Evolutionary conservation across 2,888 invertebrate genomes (phyloP).

Genomic region (Orchesella flavescens): DNA sequence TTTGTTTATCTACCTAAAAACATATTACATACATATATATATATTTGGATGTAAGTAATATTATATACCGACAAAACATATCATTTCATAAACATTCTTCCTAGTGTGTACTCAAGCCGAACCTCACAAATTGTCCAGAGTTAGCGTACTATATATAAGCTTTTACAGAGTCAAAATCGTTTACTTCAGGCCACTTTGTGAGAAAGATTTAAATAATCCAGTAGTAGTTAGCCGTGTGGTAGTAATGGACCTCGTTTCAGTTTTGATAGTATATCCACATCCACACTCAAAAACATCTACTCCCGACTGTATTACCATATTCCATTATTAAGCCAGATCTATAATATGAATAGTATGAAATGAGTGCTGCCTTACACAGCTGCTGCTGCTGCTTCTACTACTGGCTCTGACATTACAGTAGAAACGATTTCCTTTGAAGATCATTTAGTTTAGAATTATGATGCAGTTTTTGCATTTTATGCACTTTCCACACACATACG

Average conservation of each 20-base stretch:
- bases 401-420: constrained; percentile 39
- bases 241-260: not conserved
- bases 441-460: constrained; percentile 31
- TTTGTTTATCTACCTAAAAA: not conserved
- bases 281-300: too few relatives aligned
- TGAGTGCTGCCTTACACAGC: not conserved
- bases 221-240: not conserved
- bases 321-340: not conserved
- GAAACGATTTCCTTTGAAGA: constrained; percentile 8
- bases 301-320: constrained; percentile 7
- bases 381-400: not conserved
- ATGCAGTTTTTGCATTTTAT: constrained; percentile 45
- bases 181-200: constrained; percentile 25
- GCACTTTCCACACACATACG: constrained; percentile 1
- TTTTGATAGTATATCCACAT: not conserved
- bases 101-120: not conserved
- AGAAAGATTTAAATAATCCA: constrained; percentile 36
- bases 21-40: not conserved
- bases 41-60: not conserved
- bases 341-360: constrained; percentile 5
- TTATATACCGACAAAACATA: not conserved
- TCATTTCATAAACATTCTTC: not conserved
- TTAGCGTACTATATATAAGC: constrained; percentile 18
- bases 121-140: constrained; percentile 26
- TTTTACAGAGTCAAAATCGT: not conserved